A percentile compares a stretch with the other conserved stretches of the same genome.
Evolutionary conservation across 1,140 invertebrate species (phyloP).

Genomic region (Lordiphosa clarofinis): DNA sequence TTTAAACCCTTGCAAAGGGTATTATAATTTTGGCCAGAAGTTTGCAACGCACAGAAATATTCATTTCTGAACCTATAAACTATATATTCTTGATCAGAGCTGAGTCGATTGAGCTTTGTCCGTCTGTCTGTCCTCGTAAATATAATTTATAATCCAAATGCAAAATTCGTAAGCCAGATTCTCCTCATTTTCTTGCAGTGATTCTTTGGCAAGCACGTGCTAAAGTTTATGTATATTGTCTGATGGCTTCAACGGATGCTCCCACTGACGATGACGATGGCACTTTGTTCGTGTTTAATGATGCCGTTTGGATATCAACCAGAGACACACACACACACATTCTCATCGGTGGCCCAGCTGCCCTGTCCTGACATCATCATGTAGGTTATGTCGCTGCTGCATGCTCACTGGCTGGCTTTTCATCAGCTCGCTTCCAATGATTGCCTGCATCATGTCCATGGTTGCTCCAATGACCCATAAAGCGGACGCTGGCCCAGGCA

Average conservation of each 20-base stretch:
- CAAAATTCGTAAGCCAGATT: too few species aligned
- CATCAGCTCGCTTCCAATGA: conserved; percentile 52
- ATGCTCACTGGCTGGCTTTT: conserved; percentile 52
- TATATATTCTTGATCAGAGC: too few species aligned
- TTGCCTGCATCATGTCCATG: conserved; percentile 35
- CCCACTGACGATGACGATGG: conserved; percentile 48
- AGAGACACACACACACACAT: conserved; percentile 13
- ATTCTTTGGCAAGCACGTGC: conserved; percentile 45
- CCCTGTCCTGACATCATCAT: conserved; percentile 48
- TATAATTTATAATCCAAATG: too few species aligned
- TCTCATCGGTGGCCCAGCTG: conserved; percentile 36
- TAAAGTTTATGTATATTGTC: conserved; percentile 57
- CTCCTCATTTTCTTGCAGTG: conserved; percentile 35
- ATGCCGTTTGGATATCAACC: conserved; percentile 65
- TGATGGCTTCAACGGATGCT: conserved; percentile 31
- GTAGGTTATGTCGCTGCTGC: conserved; percentile 59
- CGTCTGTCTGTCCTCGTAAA: too few species aligned
- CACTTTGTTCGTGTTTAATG: conserved; percentile 75
- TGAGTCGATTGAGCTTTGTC: too few species aligned
- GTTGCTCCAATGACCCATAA: conserved; percentile 74
- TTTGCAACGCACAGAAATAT: too few species aligned
- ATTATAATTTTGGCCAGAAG: too few species aligned
- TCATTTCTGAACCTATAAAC: too few species aligned
- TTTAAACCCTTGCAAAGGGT: too few species aligned
- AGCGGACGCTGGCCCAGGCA: conserved; percentile 44